These are phyloP conservation scores for Calcarius lapponicus DNA, from an alignment of 2,797 vertebrate species.

Conservation along the genomic window DNA sequence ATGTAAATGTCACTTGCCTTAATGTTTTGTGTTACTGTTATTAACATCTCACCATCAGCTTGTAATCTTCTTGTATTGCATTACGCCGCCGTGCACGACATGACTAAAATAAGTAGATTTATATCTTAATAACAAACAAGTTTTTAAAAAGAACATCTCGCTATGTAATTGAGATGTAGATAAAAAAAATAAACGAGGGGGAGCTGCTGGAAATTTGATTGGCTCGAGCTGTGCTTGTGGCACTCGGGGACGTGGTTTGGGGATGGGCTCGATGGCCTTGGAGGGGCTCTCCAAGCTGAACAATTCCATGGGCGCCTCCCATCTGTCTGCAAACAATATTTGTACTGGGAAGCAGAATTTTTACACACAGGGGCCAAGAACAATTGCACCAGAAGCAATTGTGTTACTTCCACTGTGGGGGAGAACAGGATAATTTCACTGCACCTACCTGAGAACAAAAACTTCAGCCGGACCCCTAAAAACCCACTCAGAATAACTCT, in stretches of 20 bases:
- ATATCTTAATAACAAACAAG: slow-evolving; percentile 75
- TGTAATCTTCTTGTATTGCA: slow-evolving; percentile 80
- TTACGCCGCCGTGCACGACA: slow-evolving; percentile 67
- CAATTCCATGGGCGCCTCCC: not conserved
- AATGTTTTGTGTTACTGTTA: slow-evolving; percentile 84
- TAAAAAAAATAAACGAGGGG: not conserved
- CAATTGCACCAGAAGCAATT: not conserved
- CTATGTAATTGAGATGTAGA: slow-evolving; percentile 69
- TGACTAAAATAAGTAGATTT: slow-evolving; percentile 73
- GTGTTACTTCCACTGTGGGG: rapidly evolving
- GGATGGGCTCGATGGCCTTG: not conserved
- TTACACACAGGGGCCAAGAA: not conserved
- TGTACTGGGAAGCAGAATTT: not conserved
- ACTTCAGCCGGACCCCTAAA: not conserved
- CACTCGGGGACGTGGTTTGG: rapidly evolving
- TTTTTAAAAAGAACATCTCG: slow-evolving; percentile 68
- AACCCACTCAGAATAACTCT: not conserved
- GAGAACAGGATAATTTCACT: not conserved
- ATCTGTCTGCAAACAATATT: not conserved
- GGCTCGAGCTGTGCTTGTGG: not conserved
- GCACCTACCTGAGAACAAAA: not conserved
- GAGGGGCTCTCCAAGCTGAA: not conserved
- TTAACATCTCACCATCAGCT: slow-evolving; percentile 82
- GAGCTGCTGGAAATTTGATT: slow-evolving; percentile 16
- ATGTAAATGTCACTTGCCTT: slow-evolving; percentile 86